Evolutionary conservation across 2,888 invertebrate genomes (phyloP).

Genomic region (Tenodera sinensis): DNA sequence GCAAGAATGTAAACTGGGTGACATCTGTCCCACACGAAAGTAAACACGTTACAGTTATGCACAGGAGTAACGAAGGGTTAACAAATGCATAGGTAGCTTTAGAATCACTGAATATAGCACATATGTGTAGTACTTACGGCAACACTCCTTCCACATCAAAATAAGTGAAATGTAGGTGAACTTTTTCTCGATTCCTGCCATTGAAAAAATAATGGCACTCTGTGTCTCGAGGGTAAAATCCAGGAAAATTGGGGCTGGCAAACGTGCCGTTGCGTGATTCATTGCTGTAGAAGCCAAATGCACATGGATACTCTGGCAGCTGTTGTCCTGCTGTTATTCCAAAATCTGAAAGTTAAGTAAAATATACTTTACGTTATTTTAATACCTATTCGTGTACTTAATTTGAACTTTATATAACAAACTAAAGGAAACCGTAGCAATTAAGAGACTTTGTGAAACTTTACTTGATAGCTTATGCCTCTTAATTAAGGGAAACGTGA

Average conservation of each 20-base stretch:
- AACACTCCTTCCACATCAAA: constrained; percentile 93
- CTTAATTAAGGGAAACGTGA: too few relatives aligned
- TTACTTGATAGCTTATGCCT: too few relatives aligned
- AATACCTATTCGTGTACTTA: too few relatives aligned
- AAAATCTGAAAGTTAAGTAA: constrained; percentile 63
- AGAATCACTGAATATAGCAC: not conserved
- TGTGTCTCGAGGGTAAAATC: constrained; percentile 83
- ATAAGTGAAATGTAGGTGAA: constrained; percentile 81
- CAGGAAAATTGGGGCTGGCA: constrained; percentile 86
- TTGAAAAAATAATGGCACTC: constrained; percentile 90
- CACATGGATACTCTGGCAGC: constrained; percentile 72
- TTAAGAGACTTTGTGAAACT: too few relatives aligned
- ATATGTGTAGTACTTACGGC: constrained; percentile 65
- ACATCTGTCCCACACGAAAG: too few relatives aligned
- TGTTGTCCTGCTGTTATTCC: constrained; percentile 81
- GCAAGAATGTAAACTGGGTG: too few relatives aligned
- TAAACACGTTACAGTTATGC: too few relatives aligned
- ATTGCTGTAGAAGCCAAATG: constrained; percentile 84
- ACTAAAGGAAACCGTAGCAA: too few relatives aligned
- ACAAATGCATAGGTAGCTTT: not conserved
- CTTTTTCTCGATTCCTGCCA: constrained; percentile 71
- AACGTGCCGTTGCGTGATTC: constrained; percentile 76
- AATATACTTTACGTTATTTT: too few relatives aligned
- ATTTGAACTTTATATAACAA: too few relatives aligned
- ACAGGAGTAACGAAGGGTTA: too few relatives aligned